phyloP scores from a whole-genome alignment of 2,113 vertebrate species.

The Sterna hirundo region DNA sequence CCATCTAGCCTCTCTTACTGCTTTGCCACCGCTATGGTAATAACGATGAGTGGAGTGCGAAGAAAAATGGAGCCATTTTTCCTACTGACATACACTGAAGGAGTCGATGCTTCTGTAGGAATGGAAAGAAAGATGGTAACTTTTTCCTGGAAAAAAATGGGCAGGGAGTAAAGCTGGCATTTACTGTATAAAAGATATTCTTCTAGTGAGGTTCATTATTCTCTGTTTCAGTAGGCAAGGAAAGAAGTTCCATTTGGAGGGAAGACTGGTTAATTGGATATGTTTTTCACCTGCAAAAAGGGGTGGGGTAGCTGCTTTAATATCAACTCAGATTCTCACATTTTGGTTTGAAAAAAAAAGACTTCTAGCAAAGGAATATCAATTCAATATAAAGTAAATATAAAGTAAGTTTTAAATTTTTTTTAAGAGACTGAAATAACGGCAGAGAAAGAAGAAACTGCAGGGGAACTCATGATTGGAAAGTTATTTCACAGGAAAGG shows the following conservation, averaged over 20 bases:
- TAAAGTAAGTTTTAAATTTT: not conserved
- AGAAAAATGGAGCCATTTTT: not conserved
- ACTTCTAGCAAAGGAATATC: not conserved
- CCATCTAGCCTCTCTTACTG: not conserved
- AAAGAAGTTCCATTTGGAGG: not conserved
- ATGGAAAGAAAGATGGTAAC: not conserved
- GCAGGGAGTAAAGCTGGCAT: not conserved
- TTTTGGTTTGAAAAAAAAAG: not conserved
- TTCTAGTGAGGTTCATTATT: not conserved
- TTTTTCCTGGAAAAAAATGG: not conserved
- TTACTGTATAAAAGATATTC: not conserved
- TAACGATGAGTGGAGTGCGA: not conserved
- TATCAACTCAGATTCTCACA: not conserved
- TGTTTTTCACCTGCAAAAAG: not conserved
- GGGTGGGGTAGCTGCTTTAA: not conserved
- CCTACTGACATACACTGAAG: not conserved
- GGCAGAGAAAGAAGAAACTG: not conserved
- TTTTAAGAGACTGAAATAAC: not conserved
- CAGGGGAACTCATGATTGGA: not conserved
- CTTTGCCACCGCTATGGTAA: not conserved
- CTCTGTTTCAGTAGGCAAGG: not conserved
- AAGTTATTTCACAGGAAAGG: not conserved
- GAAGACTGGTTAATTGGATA: not conserved
- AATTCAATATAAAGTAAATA: not conserved
- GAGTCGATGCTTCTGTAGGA: not conserved